Evolutionary conservation across 2,797 vertebrate species (phyloP).

Genomic region (Acestrorhynchus altus): DNA sequence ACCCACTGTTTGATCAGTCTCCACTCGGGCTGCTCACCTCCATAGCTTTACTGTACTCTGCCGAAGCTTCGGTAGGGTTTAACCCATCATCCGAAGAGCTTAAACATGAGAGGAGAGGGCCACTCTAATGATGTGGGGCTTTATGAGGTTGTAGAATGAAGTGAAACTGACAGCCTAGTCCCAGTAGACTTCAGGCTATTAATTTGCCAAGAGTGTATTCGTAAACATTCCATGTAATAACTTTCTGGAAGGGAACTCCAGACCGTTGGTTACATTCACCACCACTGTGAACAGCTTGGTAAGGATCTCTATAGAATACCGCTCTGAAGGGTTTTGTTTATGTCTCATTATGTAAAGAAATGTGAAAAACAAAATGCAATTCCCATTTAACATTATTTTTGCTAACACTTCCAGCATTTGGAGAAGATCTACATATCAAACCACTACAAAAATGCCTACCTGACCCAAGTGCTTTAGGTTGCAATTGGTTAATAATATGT

Average conservation of each 20-base stretch:
- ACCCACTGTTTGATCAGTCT: slow-evolving; percentile 41
- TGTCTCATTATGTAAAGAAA: too few relatives aligned
- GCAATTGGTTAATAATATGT: neutral
- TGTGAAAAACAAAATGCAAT: too few relatives aligned
- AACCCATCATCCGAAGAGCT: slow-evolving; percentile 31
- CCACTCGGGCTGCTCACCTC: slow-evolving; percentile 30
- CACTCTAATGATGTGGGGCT: slow-evolving; percentile 36
- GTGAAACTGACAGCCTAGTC: slow-evolving; percentile 37
- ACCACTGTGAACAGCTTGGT: too few relatives aligned
- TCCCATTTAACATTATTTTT: too few relatives aligned
- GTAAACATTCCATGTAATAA: too few relatives aligned
- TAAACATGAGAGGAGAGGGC: slow-evolving; percentile 37
- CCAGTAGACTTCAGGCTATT: slow-evolving; percentile 8
- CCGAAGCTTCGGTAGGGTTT: slow-evolving; percentile 28
- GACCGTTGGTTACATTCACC: too few relatives aligned
- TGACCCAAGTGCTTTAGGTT: neutral
- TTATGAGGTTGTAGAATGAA: slow-evolving; percentile 35
- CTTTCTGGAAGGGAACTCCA: too few relatives aligned
- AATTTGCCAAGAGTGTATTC: slow-evolving; percentile 24
- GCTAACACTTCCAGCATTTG: neutral
- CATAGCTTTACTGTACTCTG: slow-evolving; percentile 22
- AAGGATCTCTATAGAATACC: too few relatives aligned
- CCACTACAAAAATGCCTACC: neutral
- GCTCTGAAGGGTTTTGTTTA: too few relatives aligned
- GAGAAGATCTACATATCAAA: neutral